Conservation (phyloP, 2,888 invertebrate genomes). For the Dasypolia templi region DNA sequence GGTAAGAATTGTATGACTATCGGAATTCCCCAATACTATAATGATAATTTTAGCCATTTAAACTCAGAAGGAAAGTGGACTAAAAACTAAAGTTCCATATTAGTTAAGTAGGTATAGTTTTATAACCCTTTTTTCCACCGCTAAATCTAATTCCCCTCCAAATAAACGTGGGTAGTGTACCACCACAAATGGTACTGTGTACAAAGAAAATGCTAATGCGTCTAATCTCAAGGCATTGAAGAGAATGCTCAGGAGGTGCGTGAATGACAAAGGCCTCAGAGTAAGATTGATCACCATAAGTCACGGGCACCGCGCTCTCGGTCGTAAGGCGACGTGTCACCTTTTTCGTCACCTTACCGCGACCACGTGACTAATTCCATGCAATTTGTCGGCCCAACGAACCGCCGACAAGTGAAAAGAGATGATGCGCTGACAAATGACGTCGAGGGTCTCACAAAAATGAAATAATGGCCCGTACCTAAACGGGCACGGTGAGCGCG, state of each 20-base stretch:
- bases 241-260: slow-evolving; percentile 80
- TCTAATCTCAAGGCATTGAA: slow-evolving; percentile 77
- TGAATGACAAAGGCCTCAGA: slow-evolving; percentile 80
- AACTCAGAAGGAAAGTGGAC: background rate
- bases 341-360: slow-evolving; percentile 89
- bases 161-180: slow-evolving; percentile 17
- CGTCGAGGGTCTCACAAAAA: slow-evolving; percentile 89
- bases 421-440: slow-evolving; percentile 89
- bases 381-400: slow-evolving; percentile 88
- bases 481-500: slow-evolving; percentile 85
- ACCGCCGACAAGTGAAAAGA: slow-evolving; percentile 87
- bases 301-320: slow-evolving; percentile 75
- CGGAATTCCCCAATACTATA: background rate
- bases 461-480: slow-evolving; percentile 89
- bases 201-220: slow-evolving; percentile 76
- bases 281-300: slow-evolving; percentile 86
- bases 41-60: background rate
- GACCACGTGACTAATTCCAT: slow-evolving; percentile 89
- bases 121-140: background rate
- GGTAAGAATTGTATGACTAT: slow-evolving; percentile 87
- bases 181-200: slow-evolving; percentile 35
- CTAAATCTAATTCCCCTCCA: slow-evolving; percentile 31
- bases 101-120: background rate
- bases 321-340: slow-evolving; percentile 84
- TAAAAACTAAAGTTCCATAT: background rate